Base-by-base conservation (phyloP, 2,797 vertebrate genomes). In the Chromis chromis region DNA sequence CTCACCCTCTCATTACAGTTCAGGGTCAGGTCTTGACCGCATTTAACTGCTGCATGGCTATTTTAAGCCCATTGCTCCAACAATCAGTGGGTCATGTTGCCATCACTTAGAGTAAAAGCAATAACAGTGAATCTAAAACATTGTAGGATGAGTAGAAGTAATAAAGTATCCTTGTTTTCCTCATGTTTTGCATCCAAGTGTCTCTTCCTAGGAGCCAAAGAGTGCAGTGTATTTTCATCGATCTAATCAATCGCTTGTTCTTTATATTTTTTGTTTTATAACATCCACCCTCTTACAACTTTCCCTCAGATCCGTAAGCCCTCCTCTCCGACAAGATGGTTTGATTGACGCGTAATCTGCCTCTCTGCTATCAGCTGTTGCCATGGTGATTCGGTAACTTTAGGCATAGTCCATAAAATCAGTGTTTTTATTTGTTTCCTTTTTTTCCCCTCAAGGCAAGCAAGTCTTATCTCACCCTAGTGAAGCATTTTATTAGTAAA, bases 331-430 rank as follows among this genome's bases (percentile, higher is more conserved):
- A 36, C 52, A 50, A 70, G 65, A 75, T 79, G 59, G 52, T 82
- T 76, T 86, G 83, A 87, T 74, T 85, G 88, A 84, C 72, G 82
- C 67, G 50, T 59, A 33, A 86, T 86, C 61, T 76, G 44, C 70
- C 65, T 63, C 70, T 71, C 68, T 6, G 42, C 70, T 60, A 33
- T 88, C 72, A 60, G 21, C 65, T 79, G 89, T 91, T 92, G 71
- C 90, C 73, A 90, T 88, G 85, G 86, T 28, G 54, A 90, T 62
- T 78, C 36, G 7, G 63, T 63, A 76, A 81, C 57, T 80, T 84
- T 81, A 81, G 70, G 71, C 72, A 53, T 31, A n/a, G 59, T 79
- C 19, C n/a, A 17, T 75, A 39, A 63, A 74, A 57, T 24, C 19
- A 13, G 27, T 66, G 28, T 68, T 78, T 78, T 62, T 79, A 42